Base-by-base conservation (phyloP, 2,113 vertebrate genomes). In the Daboia siamensis region DNA sequence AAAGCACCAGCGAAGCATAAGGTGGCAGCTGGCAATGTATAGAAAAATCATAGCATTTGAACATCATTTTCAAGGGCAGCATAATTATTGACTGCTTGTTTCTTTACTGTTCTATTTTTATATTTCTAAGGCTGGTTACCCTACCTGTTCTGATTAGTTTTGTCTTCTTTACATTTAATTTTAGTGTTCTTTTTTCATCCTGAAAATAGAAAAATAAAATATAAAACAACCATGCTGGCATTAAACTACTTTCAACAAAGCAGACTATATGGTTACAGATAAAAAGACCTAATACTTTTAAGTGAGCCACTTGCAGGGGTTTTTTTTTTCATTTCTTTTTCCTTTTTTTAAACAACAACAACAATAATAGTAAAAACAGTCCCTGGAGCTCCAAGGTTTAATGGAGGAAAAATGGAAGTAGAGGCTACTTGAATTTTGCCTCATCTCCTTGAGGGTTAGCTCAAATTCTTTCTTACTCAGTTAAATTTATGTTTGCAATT, bases 201-300 rank as follows among this genome's bases (percentile, higher is more conserved):
- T n/a, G 90, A 74, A 91, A 85, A 57, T 94, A 89, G 33, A 61
- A 93, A 90, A 93, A 57, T 90, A 93, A 94, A 95, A 88, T 0
- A 0, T 91, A 95, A 92, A 94, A 59, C 85, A 86, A 3, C 0
- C 26, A 17, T 91, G 44, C 17, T 46, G 54, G 20, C 24, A 55
- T 55, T 33, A 86, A 86, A 48, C 39, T 33, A 57, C 26, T 3
- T 91, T 57, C 90, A 46, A 29, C 11, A 91, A 9, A 44, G 17
- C 39, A 29, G 52, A 51, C 10, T 86, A 86, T 44, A 9, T 44
- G 15, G 52, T 55, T 55, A 56, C 74, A 89, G 33, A 51, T 74
- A n/a, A 74, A 23, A 11, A 20, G 46, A 11, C 23, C 24, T 23
- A 55, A 44, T 23, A 44, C 1, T 7, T 7, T 54, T 80, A 80